Evolutionary conservation across 1,140 invertebrate genomes (phyloP), one percentile per base, ranked within the genome.

Genomic region (Saxidomus purpurata): DNA sequence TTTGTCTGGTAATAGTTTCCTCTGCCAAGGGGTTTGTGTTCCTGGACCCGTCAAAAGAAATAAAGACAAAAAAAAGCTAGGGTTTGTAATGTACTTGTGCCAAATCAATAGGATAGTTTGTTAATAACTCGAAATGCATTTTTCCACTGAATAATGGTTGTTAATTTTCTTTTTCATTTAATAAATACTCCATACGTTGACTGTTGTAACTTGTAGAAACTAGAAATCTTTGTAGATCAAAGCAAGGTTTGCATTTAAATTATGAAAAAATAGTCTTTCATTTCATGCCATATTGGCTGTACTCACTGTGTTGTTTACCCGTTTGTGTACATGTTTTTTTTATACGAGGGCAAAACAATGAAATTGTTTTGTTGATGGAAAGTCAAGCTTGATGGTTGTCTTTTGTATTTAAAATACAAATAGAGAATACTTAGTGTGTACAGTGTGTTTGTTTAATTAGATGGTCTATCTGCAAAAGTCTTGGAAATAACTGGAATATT

Each of bases 261-360:
- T 71, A 36, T 22, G 31, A 38, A 63, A 63, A 17, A 59, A 19
- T 71, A 31, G 67, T 71, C 67, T 71, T 71, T 71, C 67, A 71
- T 71, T 71, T 38, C 34, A 13, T 36, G 67, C 67, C 25, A 17
- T 71, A 71, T 31, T 67, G 25, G 31, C 15, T 22, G 34, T 71
- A 31, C 11, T n/a, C 11, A 38, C 4, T 22, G 9, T 36, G 31
- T 67, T 67, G n/a, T 67, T 8, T 8, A 25, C 31, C 4, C 28
- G 63, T 67, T 34, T 71, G 59, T 71, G 3, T 38, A 34, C 28
- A n/a, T 38, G 34, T 71, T 28, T 59, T n/a, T n/a, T n/a, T 59
- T n/a, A 59, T 28, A 28, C 15, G 34, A 22, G 9, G 17, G 8
- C 31, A 15, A 19, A 38, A 40, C 67, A 71, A 71, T 71, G 11